A percentile compares a stretch with the other conserved stretches of the same genome.
Conservation (phyloP, 1,140 invertebrate species). For the Listronotus bonariensis region DNA sequence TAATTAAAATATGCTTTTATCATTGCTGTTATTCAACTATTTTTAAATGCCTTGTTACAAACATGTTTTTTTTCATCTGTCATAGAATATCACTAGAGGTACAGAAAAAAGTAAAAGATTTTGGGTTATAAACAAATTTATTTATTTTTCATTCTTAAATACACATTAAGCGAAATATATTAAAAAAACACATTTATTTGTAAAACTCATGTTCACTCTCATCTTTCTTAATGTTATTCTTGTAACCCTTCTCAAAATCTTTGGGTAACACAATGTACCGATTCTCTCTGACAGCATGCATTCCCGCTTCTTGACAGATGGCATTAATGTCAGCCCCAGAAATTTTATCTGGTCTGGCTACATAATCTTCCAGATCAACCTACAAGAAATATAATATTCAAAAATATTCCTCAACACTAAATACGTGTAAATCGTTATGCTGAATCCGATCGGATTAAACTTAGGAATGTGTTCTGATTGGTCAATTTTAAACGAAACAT, state of each 20-base stretch:
- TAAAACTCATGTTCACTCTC: slow-evolving; percentile 99
- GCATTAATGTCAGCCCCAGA: slow-evolving; percentile 99
- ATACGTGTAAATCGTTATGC: too few relatives aligned
- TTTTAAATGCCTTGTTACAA: too few relatives aligned
- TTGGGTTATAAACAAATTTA: too few relatives aligned
- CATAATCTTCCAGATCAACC: slow-evolving; percentile 98
- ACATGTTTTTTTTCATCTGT: too few relatives aligned
- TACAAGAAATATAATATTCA: slow-evolving; percentile 8
- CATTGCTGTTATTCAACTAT: too few relatives aligned
- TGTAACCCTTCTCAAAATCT: slow-evolving; percentile 99
- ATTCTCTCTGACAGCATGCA: slow-evolving; percentile 98
- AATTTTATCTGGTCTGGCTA: slow-evolving; percentile 96
- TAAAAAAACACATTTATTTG: slow-evolving; percentile 72
- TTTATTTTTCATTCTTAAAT: slow-evolving; percentile 5
- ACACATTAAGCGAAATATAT: slow-evolving; percentile 3
- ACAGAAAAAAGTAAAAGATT: too few relatives aligned
- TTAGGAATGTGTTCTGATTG: too few relatives aligned
- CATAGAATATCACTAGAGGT: too few relatives aligned
- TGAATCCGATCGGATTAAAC: too few relatives aligned
- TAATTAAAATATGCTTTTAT: too few relatives aligned
- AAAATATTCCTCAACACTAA: too few relatives aligned
- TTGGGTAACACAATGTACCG: slow-evolving; percentile 97
- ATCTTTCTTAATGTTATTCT: slow-evolving; percentile 99
- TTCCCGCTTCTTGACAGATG: slow-evolving; percentile 96
- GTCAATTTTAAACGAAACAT: too few relatives aligned